These are phyloP conservation scores for Euwallacea similis DNA, from an alignment of 1,140 invertebrate genomes.

Conservation along the genomic window DNA sequence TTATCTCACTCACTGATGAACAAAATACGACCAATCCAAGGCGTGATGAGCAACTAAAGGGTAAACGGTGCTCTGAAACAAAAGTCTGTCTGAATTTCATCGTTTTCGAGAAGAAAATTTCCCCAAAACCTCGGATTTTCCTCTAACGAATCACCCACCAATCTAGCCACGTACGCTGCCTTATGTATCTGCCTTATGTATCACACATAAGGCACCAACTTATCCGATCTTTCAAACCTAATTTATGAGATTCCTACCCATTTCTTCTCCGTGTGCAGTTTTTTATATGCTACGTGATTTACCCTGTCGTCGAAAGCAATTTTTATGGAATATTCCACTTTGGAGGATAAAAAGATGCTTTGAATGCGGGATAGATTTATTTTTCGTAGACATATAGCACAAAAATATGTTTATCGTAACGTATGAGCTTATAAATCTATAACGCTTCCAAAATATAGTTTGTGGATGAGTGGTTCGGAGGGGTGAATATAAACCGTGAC, in stretches of 20 bases:
- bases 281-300: constrained; percentile 2
- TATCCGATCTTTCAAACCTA: constrained; percentile 1
- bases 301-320: constrained; percentile 8
- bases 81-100: too few relatives aligned
- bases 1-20: too few relatives aligned
- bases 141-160: too few relatives aligned
- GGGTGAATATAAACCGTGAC: constrained; percentile 12
- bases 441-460: constrained; percentile 20
- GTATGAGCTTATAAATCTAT: constrained; percentile 29
- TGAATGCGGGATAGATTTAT: constrained; percentile 19
- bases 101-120: too few relatives aligned
- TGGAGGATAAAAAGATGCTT: constrained; percentile 12
- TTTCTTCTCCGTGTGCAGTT: constrained; percentile 1
- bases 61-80: too few relatives aligned
- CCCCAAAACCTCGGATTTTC: too few relatives aligned
- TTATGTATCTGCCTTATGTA: neutral
- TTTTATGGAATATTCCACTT: constrained; percentile 10
- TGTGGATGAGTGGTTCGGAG: constrained; percentile 4
- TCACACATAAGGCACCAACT: neutral
- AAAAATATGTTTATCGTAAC: constrained; percentile 30
- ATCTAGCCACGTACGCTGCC: too few relatives aligned
- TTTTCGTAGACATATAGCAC: constrained; percentile 19
- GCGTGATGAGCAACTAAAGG: too few relatives aligned
- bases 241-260: constrained; percentile 12
- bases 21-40: too few relatives aligned